Conservation (phyloP, 2,797 vertebrate species). For the Crocidura indochinensis region DNA sequence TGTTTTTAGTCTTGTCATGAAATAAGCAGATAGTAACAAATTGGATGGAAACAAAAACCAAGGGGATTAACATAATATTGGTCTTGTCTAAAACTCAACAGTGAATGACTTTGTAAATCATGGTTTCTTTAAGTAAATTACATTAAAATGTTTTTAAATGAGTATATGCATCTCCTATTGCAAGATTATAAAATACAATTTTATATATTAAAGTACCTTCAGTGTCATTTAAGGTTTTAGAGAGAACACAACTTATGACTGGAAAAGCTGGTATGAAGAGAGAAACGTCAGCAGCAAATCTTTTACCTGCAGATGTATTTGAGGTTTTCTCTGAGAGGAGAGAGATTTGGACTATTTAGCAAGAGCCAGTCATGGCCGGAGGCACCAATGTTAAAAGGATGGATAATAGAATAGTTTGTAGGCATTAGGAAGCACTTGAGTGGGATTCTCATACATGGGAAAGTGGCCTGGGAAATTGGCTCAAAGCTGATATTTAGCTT, state of each 20-base stretch:
- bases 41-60: neutral
- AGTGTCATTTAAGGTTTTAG: no score
- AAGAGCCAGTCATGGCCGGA: no score
- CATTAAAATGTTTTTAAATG: neutral
- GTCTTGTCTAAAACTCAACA: no score
- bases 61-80: neutral
- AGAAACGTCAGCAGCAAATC: fast-evolving
- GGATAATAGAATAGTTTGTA: neutral
- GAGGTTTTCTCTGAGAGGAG: neutral
- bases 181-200: neutral
- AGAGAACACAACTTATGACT: no score
- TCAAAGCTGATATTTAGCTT: neutral
- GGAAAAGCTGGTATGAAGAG: no score
- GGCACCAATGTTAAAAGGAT: neutral
- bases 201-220: no score
- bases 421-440: neutral
- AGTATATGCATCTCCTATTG: neutral
- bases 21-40: neutral
- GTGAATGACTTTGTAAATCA: no score
- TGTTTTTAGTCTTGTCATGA: neutral
- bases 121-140: no score
- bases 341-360: no score
- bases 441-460: neutral
- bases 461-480: neutral
- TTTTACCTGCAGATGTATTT: neutral